Base-by-base conservation (phyloP, 2,888 invertebrate species). In the Tuberolachnus salignus region DNA sequence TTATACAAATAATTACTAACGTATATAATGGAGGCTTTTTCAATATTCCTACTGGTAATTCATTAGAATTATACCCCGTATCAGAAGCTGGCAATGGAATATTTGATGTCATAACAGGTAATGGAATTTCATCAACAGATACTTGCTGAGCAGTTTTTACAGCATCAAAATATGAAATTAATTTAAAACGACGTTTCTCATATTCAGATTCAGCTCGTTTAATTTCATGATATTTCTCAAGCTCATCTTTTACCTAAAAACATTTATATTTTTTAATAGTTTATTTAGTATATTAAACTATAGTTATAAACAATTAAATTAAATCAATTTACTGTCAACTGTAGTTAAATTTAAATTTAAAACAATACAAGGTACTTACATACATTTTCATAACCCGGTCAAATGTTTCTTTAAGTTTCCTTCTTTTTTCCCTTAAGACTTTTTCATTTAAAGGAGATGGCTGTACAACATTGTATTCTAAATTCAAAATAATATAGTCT, bases 371-470 rank as follows among this genome's bases (percentile, higher is more conserved):
- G 55, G 83, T 89, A 92, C 93, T 92, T 91, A 96, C 96, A 92
- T 97, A 97, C 89, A 97, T 92, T 86, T 94, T 92, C 85, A 96
- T 90, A 53, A 98, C 96, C 84, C 97, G 89, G 83, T 97, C 95
- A 86, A 97, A 91, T 1, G 98, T 98, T 86, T 98, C 98, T 86
- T 93, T 91, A 53, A 98, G 87, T 85, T 98, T 98, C 86, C 96
- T 96, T 81, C 98, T 88, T 86, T 98, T 98, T 84, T 98, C 98
- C 85, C 96, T 94, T 69, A 98, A 87, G 1, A 98, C 98, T 87
- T 97, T 97, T 85, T 98, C 97, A 87, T 97, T 98, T 4, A 98
- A 87, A 0, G 95, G 94, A 26, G 97, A 97, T 42, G 97, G 95
- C 85, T 96, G 95, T 83, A 94, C 88, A 0, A 97, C 96, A 87